A percentile compares a stretch with the other conserved stretches of the same genome.
Conservation (phyloP, 2,888 invertebrate genomes). For the Drosophila flavopinicola region DNA sequence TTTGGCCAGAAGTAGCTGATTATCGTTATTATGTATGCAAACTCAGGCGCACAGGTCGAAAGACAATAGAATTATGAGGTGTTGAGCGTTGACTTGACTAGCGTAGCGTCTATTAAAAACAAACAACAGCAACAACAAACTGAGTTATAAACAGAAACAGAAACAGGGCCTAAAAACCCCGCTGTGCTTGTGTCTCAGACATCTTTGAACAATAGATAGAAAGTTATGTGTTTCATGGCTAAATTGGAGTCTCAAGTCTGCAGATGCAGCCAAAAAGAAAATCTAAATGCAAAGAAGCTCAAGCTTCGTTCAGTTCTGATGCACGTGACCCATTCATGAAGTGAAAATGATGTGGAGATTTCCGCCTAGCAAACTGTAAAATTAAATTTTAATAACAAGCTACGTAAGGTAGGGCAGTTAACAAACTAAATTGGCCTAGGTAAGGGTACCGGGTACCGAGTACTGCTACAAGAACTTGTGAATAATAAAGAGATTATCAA, state of each 20-base stretch:
- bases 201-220: slow-evolving; percentile 67
- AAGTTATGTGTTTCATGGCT: slow-evolving; percentile 63
- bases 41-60: slow-evolving; percentile 39
- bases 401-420: slow-evolving; percentile 6
- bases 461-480: background rate
- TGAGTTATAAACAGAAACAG: slow-evolving; percentile 23
- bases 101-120: slow-evolving; percentile 66
- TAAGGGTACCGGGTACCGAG: slow-evolving; percentile 17
- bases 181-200: slow-evolving; percentile 13
- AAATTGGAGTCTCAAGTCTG: slow-evolving; percentile 34
- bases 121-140: slow-evolving; percentile 9
- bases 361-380: slow-evolving; percentile 34
- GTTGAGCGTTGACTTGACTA: slow-evolving; percentile 72
- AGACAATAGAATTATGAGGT: slow-evolving; percentile 80
- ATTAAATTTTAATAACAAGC: slow-evolving; percentile 64
- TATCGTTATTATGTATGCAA: slow-evolving; percentile 72
- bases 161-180: slow-evolving; percentile 31
- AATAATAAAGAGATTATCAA: background rate
- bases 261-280: slow-evolving; percentile 31
- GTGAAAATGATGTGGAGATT: slow-evolving; percentile 50
- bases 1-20: slow-evolving; percentile 63
- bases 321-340: slow-evolving; percentile 32
- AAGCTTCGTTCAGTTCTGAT: slow-evolving; percentile 16
- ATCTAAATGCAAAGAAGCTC: slow-evolving; percentile 33
- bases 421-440: slow-evolving; percentile 29